A percentile compares a stretch with the other conserved stretches of the same genome.
Evolutionary conservation across 2,888 invertebrate species (phyloP).

Genomic region (Mayetiola destructor): DNA sequence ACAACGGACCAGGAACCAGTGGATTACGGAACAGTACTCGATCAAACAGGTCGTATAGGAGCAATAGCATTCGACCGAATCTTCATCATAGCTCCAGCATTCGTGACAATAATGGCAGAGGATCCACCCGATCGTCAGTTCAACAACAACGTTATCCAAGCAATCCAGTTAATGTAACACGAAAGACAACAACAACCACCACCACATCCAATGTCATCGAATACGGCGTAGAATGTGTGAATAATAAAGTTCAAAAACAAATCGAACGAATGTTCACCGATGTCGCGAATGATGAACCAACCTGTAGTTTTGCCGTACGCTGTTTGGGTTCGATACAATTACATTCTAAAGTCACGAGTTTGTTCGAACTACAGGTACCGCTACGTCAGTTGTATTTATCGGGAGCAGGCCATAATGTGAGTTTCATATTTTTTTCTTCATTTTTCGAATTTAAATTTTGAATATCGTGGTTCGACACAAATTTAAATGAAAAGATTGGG

Average conservation of each 20-base stretch:
- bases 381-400: slow-evolving; percentile 53
- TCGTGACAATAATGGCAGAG: background rate
- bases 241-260: slow-evolving; percentile 67
- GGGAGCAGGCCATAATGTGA: slow-evolving; percentile 30
- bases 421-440: slow-evolving; percentile 7
- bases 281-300: slow-evolving; percentile 47
- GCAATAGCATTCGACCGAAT: background rate
- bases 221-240: slow-evolving; percentile 29
- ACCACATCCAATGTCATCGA: slow-evolving; percentile 9
- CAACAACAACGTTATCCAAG: background rate
- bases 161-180: background rate
- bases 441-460: too few species aligned
- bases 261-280: slow-evolving; percentile 76
- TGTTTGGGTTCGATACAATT: slow-evolving; percentile 71
- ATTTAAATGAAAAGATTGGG: too few species aligned
- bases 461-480: too few species aligned
- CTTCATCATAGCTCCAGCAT: background rate
- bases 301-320: slow-evolving; percentile 54
- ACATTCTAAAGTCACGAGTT: slow-evolving; percentile 63
- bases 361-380: slow-evolving; percentile 69
- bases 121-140: slow-evolving; percentile 3
- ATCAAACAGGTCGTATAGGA: background rate
- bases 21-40: background rate
- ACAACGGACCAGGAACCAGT: slow-evolving; percentile 26
- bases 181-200: background rate